Percentiles rank a stretch among this genome's conserved stretches.
These are phyloP conservation scores for Watsonalla binaria DNA, from an alignment of 2,888 invertebrate species.

Conservation along the genomic window DNA sequence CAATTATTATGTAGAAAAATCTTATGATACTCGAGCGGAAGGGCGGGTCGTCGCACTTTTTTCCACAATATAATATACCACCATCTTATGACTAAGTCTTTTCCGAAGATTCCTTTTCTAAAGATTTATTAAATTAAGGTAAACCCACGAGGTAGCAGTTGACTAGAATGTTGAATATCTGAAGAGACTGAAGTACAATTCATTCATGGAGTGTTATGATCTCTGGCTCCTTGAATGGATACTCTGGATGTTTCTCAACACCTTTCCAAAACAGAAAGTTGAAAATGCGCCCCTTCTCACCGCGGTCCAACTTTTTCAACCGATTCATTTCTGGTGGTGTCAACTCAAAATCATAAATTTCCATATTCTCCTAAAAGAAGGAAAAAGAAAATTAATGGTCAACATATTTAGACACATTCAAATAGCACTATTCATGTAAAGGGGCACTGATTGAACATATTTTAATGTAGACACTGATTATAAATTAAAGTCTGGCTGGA, in stretches of 20 bases:
- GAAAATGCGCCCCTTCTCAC: constrained; percentile 82
- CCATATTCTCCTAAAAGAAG: constrained; percentile 79
- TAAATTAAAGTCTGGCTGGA: too few species aligned
- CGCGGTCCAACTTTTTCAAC: constrained; percentile 79
- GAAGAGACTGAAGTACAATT: neutral
- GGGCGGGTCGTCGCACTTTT: too few species aligned
- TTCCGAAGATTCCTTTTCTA: neutral
- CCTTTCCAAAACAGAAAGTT: constrained; percentile 83
- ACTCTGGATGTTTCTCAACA: constrained; percentile 83
- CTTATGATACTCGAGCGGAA: too few species aligned
- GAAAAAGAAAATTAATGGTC: constrained; percentile 8
- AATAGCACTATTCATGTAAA: neutral
- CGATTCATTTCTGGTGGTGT: constrained; percentile 71
- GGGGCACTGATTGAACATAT: too few species aligned
- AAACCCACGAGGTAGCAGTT: constrained; percentile 22
- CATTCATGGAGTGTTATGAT: constrained; percentile 6
- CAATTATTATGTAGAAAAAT: too few species aligned
- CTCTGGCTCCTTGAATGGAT: constrained; percentile 75
- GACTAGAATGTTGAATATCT: constrained; percentile 27
- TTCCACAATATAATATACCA: too few species aligned
- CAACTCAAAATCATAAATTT: constrained; percentile 82
- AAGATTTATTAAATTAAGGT: neutral
- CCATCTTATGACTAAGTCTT: neutral
- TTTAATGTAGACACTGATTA: too few species aligned
- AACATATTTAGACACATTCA: too few species aligned